phyloP scores from a whole-genome alignment of 1,140 invertebrate species.

The Eumeta japonica region DNA sequence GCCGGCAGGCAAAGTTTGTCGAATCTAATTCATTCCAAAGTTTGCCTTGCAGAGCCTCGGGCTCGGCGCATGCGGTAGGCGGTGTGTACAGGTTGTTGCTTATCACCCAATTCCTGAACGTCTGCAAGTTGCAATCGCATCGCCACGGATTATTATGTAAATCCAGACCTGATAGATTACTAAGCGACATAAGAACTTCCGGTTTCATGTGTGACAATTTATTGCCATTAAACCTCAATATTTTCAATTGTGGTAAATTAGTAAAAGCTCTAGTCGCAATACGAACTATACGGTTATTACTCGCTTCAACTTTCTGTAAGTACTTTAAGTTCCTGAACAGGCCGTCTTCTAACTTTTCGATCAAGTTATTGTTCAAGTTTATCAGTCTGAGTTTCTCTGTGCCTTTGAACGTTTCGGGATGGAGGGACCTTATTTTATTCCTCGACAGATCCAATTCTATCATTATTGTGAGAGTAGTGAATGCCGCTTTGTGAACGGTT shows the following conservation, averaged over 20 bases:
- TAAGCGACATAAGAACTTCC: slow-evolving; percentile 62
- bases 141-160: slow-evolving; percentile 84
- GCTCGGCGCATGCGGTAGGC: slow-evolving; percentile 70
- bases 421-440: slow-evolving; percentile 70
- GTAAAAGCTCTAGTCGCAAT: slow-evolving; percentile 71
- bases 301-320: slow-evolving; percentile 76
- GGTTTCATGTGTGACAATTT: slow-evolving; percentile 65
- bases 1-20: slow-evolving; percentile 80
- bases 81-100: slow-evolving; percentile 69
- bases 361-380: slow-evolving; percentile 70
- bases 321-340: slow-evolving; percentile 73
- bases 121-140: slow-evolving; percentile 82
- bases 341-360: slow-evolving; percentile 68
- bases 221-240: slow-evolving; percentile 72
- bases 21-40: slow-evolving; percentile 71
- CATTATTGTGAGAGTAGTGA: slow-evolving; percentile 73
- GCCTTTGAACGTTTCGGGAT: slow-evolving; percentile 71
- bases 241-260: slow-evolving; percentile 66
- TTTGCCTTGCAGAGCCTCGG: slow-evolving; percentile 62
- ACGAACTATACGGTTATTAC: slow-evolving; percentile 69
- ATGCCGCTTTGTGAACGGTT: slow-evolving; percentile 69
- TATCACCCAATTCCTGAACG: slow-evolving; percentile 75
- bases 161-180: slow-evolving; percentile 71
- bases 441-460: slow-evolving; percentile 82
- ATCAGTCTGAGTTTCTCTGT: slow-evolving; percentile 70